Conservation (phyloP, 2,888 invertebrate genomes). For the Drosophila borborema region DNA sequence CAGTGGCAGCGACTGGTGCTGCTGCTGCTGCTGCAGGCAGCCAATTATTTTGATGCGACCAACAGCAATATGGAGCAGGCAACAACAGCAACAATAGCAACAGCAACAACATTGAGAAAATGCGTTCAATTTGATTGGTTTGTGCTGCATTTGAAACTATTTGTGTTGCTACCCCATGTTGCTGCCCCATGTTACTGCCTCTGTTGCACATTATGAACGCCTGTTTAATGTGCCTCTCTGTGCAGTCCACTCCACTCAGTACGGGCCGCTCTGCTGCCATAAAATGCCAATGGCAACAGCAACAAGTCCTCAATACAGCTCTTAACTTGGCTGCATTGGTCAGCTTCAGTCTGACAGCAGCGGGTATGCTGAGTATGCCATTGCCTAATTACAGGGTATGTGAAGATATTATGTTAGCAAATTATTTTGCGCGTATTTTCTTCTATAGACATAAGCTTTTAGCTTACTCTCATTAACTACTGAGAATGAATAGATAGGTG, state of each 20-base stretch:
- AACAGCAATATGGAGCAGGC: constrained; percentile 72
- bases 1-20: constrained; percentile 18
- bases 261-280: constrained; percentile 22
- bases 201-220: constrained; percentile 60
- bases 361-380: neutral
- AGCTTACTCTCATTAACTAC: no score
- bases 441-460: no score
- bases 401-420: neutral
- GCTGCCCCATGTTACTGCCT: constrained; percentile 41
- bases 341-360: neutral
- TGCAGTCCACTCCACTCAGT: constrained; percentile 1
- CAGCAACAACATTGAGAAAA: constrained; percentile 49
- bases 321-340: constrained; percentile 6
- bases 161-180: constrained; percentile 64
- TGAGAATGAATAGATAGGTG: no score
- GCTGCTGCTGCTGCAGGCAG: constrained; percentile 50
- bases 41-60: constrained; percentile 76
- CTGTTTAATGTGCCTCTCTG: constrained; percentile 65
- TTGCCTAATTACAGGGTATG: neutral
- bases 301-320: constrained; percentile 16
- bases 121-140: constrained; percentile 75
- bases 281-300: constrained; percentile 50
- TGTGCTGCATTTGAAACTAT: constrained; percentile 74
- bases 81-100: constrained; percentile 30
- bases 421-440: no score